Conservation (phyloP, 2,888 invertebrate species). For the Panzeria rudis region DNA sequence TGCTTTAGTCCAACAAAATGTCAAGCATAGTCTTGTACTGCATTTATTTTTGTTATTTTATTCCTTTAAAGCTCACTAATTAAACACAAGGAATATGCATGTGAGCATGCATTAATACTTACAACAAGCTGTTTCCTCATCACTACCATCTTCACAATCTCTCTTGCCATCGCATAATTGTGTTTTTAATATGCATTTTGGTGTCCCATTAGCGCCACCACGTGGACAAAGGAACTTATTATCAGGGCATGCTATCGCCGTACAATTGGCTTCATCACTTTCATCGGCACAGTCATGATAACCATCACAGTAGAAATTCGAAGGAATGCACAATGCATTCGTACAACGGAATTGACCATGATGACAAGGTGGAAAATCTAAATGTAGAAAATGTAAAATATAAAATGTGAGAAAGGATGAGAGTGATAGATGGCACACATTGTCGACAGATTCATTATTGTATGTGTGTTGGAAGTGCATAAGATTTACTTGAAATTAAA, state of each 20-base stretch:
- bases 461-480: slow-evolving; percentile 3
- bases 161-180: slow-evolving; percentile 95
- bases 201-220: slow-evolving; percentile 88
- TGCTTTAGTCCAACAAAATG: background rate
- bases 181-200: slow-evolving; percentile 94
- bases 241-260: slow-evolving; percentile 93
- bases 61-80: slow-evolving; percentile 22
- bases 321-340: slow-evolving; percentile 96
- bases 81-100: background rate
- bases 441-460: slow-evolving; percentile 41
- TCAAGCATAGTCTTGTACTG: background rate
- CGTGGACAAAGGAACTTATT: slow-evolving; percentile 95
- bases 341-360: slow-evolving; percentile 96
- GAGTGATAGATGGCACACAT: slow-evolving; percentile 17
- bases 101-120: slow-evolving; percentile 84
- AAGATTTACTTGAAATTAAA: slow-evolving; percentile 2
- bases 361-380: slow-evolving; percentile 95
- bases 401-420: background rate
- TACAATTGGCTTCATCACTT: slow-evolving; percentile 93
- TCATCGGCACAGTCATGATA: slow-evolving; percentile 96
- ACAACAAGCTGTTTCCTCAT: slow-evolving; percentile 95
- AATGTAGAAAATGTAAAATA: slow-evolving; percentile 41
- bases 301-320: slow-evolving; percentile 91
- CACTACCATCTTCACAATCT: slow-evolving; percentile 96
- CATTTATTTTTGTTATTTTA: background rate